These are phyloP conservation scores for Diarsia mendica DNA, from an alignment of 2,888 invertebrate species.

Conservation along the genomic window DNA sequence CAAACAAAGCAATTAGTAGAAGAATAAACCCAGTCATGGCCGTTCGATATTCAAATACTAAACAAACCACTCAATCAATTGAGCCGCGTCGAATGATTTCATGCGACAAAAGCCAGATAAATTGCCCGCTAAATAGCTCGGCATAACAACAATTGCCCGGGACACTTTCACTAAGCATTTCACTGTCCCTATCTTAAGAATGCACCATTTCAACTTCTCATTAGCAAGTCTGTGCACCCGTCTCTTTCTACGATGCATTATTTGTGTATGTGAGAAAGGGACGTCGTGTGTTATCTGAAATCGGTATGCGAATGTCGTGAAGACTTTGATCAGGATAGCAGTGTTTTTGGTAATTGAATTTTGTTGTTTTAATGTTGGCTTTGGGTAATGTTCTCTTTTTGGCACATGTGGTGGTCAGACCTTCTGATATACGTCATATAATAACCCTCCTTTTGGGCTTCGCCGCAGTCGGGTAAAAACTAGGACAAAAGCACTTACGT, in stretches of 20 bases:
- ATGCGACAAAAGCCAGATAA: conserved; percentile 52
- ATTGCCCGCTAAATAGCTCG: conserved; percentile 51
- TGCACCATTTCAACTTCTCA: conserved; percentile 81
- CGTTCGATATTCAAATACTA: conserved; percentile 33
- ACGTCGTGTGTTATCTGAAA: conserved; percentile 72
- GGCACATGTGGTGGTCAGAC: not conserved
- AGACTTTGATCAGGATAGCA: conserved; percentile 69
- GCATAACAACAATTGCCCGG: conserved; percentile 53
- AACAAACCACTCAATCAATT: conserved; percentile 44
- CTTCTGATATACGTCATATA: not conserved
- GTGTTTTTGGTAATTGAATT: conserved; percentile 60
- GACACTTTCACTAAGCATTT: conserved; percentile 78
- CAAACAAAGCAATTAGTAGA: conserved; percentile 29
- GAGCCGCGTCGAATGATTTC: conserved; percentile 43
- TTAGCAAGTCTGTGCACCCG: conserved; percentile 74
- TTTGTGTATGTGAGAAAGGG: conserved; percentile 72
- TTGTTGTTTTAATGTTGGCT: conserved; percentile 26
- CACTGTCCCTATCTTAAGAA: conserved; percentile 72
- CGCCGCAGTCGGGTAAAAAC: no score
- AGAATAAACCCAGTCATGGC: conserved; percentile 30
- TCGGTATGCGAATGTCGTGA: conserved; percentile 75
- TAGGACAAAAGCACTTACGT: not conserved
- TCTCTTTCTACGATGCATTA: conserved; percentile 73
- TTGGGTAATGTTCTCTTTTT: conserved; percentile 25
- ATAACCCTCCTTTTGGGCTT: no score